Percentiles rank a stretch among this genome's conserved stretches.
Evolutionary conservation across 2,113 vertebrate species (phyloP).

Genomic region (Rousettus leschenaultii): DNA sequence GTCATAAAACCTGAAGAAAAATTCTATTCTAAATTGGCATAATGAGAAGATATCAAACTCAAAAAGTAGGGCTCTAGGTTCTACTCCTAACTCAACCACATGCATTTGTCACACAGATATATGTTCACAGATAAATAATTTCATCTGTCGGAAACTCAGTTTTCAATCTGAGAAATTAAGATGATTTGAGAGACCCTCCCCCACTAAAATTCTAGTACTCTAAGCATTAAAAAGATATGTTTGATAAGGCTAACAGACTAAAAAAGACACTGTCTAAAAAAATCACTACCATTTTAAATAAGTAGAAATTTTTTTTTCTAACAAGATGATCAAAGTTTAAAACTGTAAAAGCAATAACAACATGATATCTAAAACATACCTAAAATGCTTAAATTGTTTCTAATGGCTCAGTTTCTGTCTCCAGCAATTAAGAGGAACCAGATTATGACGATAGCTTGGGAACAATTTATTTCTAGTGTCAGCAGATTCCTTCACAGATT

Average conservation of each 20-base stretch:
- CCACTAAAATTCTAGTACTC: not conserved
- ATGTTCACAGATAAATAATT: not conserved
- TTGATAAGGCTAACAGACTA: not conserved
- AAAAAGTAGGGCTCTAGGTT: not conserved
- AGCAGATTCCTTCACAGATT: constrained; percentile 51
- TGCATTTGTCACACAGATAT: not conserved
- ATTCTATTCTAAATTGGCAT: not conserved
- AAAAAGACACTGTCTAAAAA: constrained; percentile 5
- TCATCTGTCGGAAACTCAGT: not conserved
- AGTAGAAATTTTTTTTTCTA: not conserved
- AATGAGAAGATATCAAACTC: not conserved
- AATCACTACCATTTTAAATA: too few species aligned
- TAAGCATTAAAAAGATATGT: not conserved
- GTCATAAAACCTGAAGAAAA: constrained; percentile 20
- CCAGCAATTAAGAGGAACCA: constrained; percentile 27
- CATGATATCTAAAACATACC: not conserved
- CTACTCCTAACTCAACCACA: not conserved
- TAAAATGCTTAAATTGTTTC: constrained; percentile 19
- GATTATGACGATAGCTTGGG: not conserved
- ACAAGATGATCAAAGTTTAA: constrained; percentile 11
- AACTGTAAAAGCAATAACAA: not conserved
- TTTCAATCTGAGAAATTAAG: constrained; percentile 18
- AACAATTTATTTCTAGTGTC: constrained; percentile 33
- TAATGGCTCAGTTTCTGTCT: constrained; percentile 28
- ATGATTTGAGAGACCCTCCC: not conserved